Evolutionary conservation across 2,888 invertebrate species (phyloP), one percentile per base, ranked within the genome.

Genomic region (Lottia gigantea): DNA sequence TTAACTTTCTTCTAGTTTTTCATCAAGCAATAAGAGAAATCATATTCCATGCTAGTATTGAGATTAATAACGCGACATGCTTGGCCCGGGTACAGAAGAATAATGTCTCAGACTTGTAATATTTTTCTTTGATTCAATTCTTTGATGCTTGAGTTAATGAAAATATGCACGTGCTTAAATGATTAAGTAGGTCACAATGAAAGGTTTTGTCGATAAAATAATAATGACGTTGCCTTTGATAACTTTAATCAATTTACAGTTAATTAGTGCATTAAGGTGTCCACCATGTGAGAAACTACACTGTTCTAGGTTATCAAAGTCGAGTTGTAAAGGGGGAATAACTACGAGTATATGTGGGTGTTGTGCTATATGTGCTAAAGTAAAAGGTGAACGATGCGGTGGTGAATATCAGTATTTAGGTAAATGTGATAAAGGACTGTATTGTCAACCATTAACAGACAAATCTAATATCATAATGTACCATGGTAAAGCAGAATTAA

Each of bases 261-360:
- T 55, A 55, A 55, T 55, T 61, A 40, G 63, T 62, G 77, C 73
- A 16, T 71, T 87, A 64, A 82, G 83, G 47, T 88, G 88, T 73
- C 88, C 88, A 6, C 79, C 86, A 0, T 88, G 88, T 79, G 83
- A 84, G n/a, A 80, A 81, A 70, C 82, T 88, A 62, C 87, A 87
- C 78, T 88, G 88, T 72, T 76, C 75, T 25, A 75, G 78, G 26
- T 76, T 83, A 15, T 75, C 79, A 3, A 79, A 78, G 16, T 75
- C 88, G 23, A 75, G 76, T 19, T 88, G 88, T 72, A 77, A 76
- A 63, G 88, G 88, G 7, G 88, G 88, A 14, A 70, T 80, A 19
- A 85, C 86, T 7, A 80, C 84, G 4, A 87, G 85, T 12, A 80
- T 88, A 45, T 88, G 88, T 70, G 83, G 83, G 45, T 88, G 88